A percentile compares a stretch with the other conserved stretches of the same genome.
Evolutionary conservation across 2,113 vertebrate species (phyloP).

Genomic region (Proterorhinus semilunaris): DNA sequence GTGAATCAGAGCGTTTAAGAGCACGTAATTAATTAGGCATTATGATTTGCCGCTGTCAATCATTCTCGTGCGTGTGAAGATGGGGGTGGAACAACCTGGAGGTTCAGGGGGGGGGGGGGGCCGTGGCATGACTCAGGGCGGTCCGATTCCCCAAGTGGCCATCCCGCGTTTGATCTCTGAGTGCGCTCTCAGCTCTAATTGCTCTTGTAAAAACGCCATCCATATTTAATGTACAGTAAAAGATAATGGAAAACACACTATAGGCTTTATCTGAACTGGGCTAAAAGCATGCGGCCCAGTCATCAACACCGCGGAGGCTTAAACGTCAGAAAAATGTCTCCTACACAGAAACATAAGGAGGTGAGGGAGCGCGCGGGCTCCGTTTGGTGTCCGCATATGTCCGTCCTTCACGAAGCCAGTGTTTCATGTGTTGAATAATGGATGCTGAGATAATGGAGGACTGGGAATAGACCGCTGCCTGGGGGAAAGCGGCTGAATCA

Average conservation of each 20-base stretch:
- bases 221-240: constrained; percentile 79
- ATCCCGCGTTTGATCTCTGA: constrained; percentile 58
- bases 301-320: constrained; percentile 35
- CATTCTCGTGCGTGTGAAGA: constrained; percentile 35
- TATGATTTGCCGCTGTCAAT: background rate
- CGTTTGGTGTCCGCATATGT: constrained; percentile 42
- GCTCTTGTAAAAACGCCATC: constrained; percentile 72
- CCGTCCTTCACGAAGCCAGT: constrained; percentile 68
- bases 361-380: constrained; percentile 49
- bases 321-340: constrained; percentile 45
- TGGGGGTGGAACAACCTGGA: background rate
- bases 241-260: constrained; percentile 69
- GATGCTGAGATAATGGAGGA: constrained; percentile 68
- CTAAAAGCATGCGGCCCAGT: constrained; percentile 50
- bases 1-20: no score
- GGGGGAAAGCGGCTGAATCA: constrained; percentile 51
- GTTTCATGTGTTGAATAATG: constrained; percentile 70
- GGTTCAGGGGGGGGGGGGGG: background rate
- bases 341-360: constrained; percentile 40
- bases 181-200: constrained; percentile 72
- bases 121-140: constrained; percentile 50
- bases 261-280: constrained; percentile 18
- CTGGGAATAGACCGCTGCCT: constrained; percentile 26
- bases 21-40: no score
- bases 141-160: constrained; percentile 49